Conservation (phyloP, 2,113 vertebrate species). For the Uria aalge region DNA sequence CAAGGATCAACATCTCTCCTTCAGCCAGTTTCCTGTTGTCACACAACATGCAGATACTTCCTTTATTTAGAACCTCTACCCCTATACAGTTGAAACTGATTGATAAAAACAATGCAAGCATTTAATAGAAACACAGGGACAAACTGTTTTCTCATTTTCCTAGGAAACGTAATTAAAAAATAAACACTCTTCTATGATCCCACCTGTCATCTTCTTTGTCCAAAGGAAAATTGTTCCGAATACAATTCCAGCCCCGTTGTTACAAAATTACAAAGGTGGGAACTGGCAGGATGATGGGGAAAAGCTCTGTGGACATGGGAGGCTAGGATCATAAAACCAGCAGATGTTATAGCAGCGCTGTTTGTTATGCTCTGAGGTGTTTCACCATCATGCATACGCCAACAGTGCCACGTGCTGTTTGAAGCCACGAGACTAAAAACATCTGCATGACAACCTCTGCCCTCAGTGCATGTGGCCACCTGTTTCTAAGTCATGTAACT, state of each 20-base stretch:
- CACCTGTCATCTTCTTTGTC: not conserved
- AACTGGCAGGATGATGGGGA: not conserved
- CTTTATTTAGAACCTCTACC: not conserved
- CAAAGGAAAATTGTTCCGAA: not conserved
- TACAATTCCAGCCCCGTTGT: not conserved
- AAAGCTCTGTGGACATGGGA: not conserved
- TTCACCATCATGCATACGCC: no score
- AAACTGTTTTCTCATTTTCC: not conserved
- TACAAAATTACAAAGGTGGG: not conserved
- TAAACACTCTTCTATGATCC: not conserved
- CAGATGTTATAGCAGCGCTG: not conserved
- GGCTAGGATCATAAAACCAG: not conserved
- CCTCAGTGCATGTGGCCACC: no score
- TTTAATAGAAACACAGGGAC: not conserved
- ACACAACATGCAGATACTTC: not conserved
- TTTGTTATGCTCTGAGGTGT: not conserved
- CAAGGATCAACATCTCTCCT: not conserved
- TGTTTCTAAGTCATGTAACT: not conserved
- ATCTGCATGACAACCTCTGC: not conserved
- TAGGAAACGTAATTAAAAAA: not conserved
- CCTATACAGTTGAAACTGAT: not conserved
- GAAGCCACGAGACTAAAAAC: not conserved
- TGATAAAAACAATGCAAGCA: not conserved
- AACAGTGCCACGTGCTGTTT: no score
- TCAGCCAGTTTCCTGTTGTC: not conserved